These are phyloP conservation scores for Drosophila parabipectinata DNA, from an alignment of 1,140 invertebrate species.

Conservation along the genomic window DNA sequence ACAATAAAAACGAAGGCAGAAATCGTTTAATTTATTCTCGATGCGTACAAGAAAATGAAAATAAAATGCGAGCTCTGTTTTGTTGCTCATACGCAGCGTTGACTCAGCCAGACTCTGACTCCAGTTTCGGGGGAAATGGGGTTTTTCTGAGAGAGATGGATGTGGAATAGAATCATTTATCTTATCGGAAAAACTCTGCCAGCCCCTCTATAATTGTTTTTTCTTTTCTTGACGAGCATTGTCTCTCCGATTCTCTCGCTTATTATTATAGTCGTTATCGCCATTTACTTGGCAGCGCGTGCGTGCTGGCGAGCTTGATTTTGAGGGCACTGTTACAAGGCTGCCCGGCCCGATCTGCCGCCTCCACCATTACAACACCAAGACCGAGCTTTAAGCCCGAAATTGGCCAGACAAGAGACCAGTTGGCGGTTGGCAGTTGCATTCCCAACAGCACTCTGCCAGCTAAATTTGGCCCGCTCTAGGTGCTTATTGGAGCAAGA, in stretches of 20 bases:
- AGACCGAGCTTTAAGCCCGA: constrained; percentile 4
- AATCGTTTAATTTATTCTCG: constrained; percentile 72
- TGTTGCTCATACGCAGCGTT: constrained; percentile 61
- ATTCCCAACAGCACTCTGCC: constrained; percentile 36
- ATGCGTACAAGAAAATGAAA: constrained; percentile 60
- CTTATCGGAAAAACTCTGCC: constrained; percentile 29
- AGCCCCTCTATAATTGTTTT: constrained; percentile 19
- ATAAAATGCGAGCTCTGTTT: constrained; percentile 28
- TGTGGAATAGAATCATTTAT: constrained; percentile 33
- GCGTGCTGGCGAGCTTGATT: constrained; percentile 67
- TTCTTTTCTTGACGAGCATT: constrained; percentile 26
- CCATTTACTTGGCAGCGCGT: constrained; percentile 51
- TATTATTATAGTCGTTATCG: constrained; percentile 26
- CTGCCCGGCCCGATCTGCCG: constrained; percentile 33
- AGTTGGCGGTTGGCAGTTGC: constrained; percentile 65
- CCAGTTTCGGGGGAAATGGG: neutral
- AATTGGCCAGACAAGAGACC: constrained; percentile 59
- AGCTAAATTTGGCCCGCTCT: constrained; percentile 57
- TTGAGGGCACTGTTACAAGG: constrained; percentile 80
- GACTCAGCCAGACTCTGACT: constrained; percentile 12
- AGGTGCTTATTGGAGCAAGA: constrained; percentile 72
- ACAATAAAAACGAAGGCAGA: constrained; percentile 35
- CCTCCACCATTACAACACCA: neutral
- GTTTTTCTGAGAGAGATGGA: constrained; percentile 10
- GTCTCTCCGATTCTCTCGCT: constrained; percentile 15